Percentiles rank a stretch among this genome's conserved stretches.
Conservation (phyloP, 2,113 vertebrate genomes). For the Herpetotheres cachinnans region DNA sequence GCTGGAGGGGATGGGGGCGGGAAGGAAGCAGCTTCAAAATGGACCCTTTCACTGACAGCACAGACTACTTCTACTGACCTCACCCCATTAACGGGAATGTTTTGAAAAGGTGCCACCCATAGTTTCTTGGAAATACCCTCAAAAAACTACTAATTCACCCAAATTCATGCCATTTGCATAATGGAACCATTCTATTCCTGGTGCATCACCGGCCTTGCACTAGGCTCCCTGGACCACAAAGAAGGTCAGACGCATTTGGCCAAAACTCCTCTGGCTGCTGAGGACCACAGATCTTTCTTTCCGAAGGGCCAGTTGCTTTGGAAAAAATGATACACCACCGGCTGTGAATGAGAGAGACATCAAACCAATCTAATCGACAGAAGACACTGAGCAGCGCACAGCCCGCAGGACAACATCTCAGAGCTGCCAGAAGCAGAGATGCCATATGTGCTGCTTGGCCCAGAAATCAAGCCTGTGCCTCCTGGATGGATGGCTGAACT, state of each 20-base stretch:
- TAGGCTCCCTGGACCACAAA: not conserved
- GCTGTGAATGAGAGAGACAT: not conserved
- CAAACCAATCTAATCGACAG: not conserved
- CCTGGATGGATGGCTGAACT: not conserved
- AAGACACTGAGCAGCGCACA: not conserved
- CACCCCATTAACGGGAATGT: not conserved
- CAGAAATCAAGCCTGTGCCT: not conserved
- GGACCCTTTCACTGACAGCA: not conserved
- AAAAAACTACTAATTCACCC: not conserved
- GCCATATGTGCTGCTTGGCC: not conserved
- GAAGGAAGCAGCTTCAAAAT: not conserved
- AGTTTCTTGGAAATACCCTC: slow-evolving; percentile 47
- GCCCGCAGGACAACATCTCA: rapidly evolving
- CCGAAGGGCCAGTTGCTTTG: not conserved
- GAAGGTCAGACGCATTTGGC: not conserved
- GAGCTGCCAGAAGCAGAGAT: not conserved
- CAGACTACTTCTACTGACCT: not conserved
- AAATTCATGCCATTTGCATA: not conserved
- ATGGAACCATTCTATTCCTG: not conserved
- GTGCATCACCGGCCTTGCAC: not conserved
- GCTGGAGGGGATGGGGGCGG: not conserved
- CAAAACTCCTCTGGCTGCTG: not conserved
- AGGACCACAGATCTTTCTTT: not conserved
- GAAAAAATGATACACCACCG: not conserved
- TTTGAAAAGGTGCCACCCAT: slow-evolving; percentile 12